phyloP scores from a whole-genome alignment of 2,888 invertebrate genomes.

The Drosophila lacicola region DNA sequence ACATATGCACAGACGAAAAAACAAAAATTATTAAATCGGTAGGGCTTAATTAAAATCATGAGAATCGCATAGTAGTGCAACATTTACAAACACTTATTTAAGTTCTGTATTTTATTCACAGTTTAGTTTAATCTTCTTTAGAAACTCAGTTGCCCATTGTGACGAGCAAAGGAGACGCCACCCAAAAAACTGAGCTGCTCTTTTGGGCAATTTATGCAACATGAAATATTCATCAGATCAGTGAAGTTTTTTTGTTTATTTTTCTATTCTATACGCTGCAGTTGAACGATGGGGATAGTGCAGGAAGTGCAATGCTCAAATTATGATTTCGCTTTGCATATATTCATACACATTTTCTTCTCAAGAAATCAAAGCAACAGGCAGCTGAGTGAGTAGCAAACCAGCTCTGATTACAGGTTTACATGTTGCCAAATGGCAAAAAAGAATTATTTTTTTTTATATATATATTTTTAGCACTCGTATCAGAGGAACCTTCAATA shows the following conservation, averaged over 20 bases:
- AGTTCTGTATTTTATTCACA: slow-evolving; percentile 29
- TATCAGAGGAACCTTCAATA: slow-evolving; percentile 67
- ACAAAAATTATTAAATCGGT: too few species aligned
- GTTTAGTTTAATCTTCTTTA: slow-evolving; percentile 4
- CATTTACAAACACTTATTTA: too few species aligned
- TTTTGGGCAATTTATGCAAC: slow-evolving; percentile 64
- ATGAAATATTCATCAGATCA: slow-evolving; percentile 79
- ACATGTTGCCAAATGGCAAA: slow-evolving; percentile 14
- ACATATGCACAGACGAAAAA: too few species aligned
- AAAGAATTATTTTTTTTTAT: slow-evolving; percentile 17
- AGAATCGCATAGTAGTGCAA: too few species aligned
- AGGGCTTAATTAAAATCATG: too few species aligned
- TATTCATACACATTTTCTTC: slow-evolving; percentile 5
- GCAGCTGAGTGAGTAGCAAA: slow-evolving; percentile 22
- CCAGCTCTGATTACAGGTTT: slow-evolving; percentile 51
- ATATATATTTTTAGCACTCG: slow-evolving; percentile 50
- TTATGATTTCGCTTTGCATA: slow-evolving; percentile 35
- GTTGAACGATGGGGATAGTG: slow-evolving; percentile 15
- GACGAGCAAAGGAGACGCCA: not conserved
- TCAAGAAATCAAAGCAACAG: slow-evolving; percentile 26
- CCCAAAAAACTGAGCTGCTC: not conserved
- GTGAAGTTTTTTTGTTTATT: slow-evolving; percentile 5
- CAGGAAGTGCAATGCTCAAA: slow-evolving; percentile 22
- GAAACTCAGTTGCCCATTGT: slow-evolving; percentile 6
- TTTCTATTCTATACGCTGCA: not conserved